Conservation (phyloP, 2,888 invertebrate genomes). For the Charanyca ferruginea region DNA sequence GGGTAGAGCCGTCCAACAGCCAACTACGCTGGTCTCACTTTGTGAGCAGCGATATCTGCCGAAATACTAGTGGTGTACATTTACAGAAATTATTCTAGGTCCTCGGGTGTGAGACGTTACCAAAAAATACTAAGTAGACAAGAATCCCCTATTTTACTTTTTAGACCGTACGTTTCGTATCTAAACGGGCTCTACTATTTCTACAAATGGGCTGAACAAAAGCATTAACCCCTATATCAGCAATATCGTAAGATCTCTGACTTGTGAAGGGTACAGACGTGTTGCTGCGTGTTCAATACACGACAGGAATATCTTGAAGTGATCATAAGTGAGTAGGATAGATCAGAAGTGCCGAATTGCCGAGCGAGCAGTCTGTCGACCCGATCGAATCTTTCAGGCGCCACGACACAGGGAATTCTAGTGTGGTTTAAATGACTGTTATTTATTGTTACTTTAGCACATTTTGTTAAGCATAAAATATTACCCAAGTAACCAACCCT, state of each 20-base stretch:
- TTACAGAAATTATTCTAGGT: no score
- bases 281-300: constrained; percentile 48
- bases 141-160: not conserved
- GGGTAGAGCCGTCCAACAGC: no score
- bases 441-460: not conserved
- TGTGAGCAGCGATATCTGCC: no score
- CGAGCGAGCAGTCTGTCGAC: constrained; percentile 29
- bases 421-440: not conserved
- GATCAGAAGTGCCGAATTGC: constrained; percentile 37
- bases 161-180: not conserved
- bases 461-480: no score
- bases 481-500: no score
- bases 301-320: constrained; percentile 44
- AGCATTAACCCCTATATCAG: constrained; percentile 33
- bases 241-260: constrained; percentile 42
- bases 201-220: constrained; percentile 10
- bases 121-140: no score
- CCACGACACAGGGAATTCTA: not conserved
- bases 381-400: constrained; percentile 19
- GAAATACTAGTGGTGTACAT: no score
- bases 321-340: constrained; percentile 35
- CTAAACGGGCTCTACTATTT: constrained; percentile 8
- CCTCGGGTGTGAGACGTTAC: no score
- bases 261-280: constrained; percentile 44
- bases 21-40: no score